phyloP scores from a whole-genome alignment of 2,888 invertebrate genomes.

The Agrotis clavis region DNA sequence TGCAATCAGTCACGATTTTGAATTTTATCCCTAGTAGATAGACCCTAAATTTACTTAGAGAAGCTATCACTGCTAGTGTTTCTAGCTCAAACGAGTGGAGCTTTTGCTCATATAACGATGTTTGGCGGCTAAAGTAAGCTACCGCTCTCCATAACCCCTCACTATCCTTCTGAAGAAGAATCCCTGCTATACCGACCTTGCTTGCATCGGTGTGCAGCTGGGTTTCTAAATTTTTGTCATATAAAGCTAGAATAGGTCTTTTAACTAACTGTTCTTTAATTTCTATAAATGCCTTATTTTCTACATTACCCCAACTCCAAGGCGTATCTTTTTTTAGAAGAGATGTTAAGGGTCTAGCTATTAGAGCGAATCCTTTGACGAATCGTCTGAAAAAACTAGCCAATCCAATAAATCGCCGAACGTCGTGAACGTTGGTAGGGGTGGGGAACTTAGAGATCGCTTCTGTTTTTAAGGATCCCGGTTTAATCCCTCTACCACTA shows the following conservation, averaged over 20 bases:
- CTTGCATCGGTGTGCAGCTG: no score
- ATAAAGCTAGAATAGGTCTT: no score
- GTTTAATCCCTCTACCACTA: constrained; percentile 14
- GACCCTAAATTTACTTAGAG: constrained; percentile 53
- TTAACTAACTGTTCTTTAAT: no score
- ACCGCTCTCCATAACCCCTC: not conserved
- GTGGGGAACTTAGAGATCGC: constrained; percentile 1
- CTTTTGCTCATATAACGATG: constrained; percentile 42
- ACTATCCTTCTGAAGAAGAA: no score
- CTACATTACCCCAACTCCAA: no score
- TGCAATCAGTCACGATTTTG: constrained; percentile 49
- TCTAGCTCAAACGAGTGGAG: constrained; percentile 60
- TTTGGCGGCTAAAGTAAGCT: no score
- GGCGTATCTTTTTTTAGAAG: no score
- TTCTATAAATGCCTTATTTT: no score
- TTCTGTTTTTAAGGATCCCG: constrained; percentile 12
- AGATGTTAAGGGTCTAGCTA: no score
- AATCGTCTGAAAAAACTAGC: constrained; percentile 21
- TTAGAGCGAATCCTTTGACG: not conserved
- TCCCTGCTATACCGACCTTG: no score
- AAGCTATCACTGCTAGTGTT: constrained; percentile 57
- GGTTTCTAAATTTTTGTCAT: no score
- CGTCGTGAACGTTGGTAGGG: constrained; percentile 19
- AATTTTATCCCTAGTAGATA: constrained; percentile 59
- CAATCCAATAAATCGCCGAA: constrained; percentile 22